Evolutionary conservation across 1,140 invertebrate species (phyloP), one percentile per base, ranked within the genome.

Genomic region (Drosophila quadrilineata): DNA sequence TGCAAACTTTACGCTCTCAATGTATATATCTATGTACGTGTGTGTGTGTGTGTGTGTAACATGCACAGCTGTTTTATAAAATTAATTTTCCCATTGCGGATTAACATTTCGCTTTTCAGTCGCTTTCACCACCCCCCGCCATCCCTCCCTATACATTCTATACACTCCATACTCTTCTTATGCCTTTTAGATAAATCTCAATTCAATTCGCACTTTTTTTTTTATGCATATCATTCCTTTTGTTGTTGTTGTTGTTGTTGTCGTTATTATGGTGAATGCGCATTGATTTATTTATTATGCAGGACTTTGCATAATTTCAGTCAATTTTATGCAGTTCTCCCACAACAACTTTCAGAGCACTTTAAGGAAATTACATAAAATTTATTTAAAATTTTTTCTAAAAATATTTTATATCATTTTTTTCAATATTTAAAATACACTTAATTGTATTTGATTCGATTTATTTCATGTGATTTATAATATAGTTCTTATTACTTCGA

Each of bases 81-180:
- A 87, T 87, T 79, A 87, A 87, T 87, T 87, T 87, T 87, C 84
- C 85, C 84, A 87, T 75, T 87, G 75, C 77, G 84, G 84, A 87
- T 87, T 87, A 87, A 87, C 72, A 79, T 84, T 80, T 87, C 67
- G 41, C 22, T 45, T 45, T 35, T 45, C 71, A 67, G 38, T 59
- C 68, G 75, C 71, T 65, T 79, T 33, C 22, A 10, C 8, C 66
- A 10, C 52, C 19, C 1, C 17, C 28, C 29, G 49, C 28, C 6
- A 52, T 24, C 41, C 17, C 24, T 17, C 24, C 4, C n/a, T 8
- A 19, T 1, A 17, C 3, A n/a, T 14, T 12, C n/a, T 3, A 6
- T 12, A 12, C 10, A 2, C 3, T 6, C 40, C 21, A 6, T 2
- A 5, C 38, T 33, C 31, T 12, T 1, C 31, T 12, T n/a, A 3